A percentile compares a stretch with the other conserved stretches of the same genome.
Evolutionary conservation across 2,888 invertebrate genomes (phyloP).

Genomic region (Exocentrus adspersus): DNA sequence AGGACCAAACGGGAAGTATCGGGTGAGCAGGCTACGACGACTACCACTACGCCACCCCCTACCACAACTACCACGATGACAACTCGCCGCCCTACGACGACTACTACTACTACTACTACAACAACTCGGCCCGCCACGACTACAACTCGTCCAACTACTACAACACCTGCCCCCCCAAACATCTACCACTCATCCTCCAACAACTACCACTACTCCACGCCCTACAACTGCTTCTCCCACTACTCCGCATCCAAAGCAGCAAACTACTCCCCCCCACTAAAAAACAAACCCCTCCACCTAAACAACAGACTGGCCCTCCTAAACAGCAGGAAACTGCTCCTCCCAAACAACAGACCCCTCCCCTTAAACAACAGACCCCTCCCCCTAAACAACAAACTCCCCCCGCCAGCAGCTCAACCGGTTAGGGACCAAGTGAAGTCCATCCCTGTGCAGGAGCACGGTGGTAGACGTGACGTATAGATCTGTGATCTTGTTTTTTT

Average conservation of each 20-base stretch:
- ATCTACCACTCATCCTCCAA: constrained; percentile 25
- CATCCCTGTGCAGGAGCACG: neutral
- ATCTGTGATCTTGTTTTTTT: constrained; percentile 17
- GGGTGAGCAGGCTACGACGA: constrained; percentile 18
- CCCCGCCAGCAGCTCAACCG: constrained; percentile 8
- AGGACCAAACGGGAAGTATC: constrained; percentile 32
- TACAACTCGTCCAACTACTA: constrained; percentile 42
- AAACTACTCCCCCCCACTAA: constrained; percentile 41
- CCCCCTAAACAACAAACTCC: constrained; percentile 36
- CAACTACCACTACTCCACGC: constrained; percentile 41
- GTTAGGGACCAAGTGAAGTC: constrained; percentile 7
- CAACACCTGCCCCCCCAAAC: constrained; percentile 35
- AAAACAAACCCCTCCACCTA: constrained; percentile 36
- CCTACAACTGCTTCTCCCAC: constrained; percentile 42
- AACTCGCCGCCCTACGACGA: constrained; percentile 45
- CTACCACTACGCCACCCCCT: constrained; percentile 33
- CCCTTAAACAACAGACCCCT: constrained; percentile 34
- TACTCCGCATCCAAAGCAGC: constrained; percentile 22
- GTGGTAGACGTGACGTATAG: constrained; percentile 11
- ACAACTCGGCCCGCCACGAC: constrained; percentile 40
- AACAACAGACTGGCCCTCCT: constrained; percentile 34
- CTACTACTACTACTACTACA: constrained; percentile 40
- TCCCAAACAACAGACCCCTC: constrained; percentile 39
- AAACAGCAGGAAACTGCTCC: constrained; percentile 33
- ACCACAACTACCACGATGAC: constrained; percentile 44